Conservation (phyloP, 2,888 invertebrate species). For the Eutolmus rufibarbis region DNA sequence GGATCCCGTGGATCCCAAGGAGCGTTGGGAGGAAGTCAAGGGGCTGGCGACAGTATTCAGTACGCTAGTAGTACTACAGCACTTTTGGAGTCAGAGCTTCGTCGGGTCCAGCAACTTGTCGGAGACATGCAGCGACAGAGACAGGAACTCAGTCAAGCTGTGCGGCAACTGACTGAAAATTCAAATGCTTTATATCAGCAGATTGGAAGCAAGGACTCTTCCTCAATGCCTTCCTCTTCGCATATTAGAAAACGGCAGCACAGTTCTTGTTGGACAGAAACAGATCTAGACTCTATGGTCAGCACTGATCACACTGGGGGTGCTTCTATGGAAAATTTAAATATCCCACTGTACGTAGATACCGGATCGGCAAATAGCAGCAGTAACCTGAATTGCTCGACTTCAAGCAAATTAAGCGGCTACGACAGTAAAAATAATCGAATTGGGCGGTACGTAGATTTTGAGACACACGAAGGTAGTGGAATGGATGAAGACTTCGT, state of each 20-base stretch:
- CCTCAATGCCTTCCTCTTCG: constrained; percentile 47
- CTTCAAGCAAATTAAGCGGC: constrained; percentile 55
- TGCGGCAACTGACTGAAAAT: constrained; percentile 83
- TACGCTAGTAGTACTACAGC: constrained; percentile 69
- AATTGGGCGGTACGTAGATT: constrained; percentile 50
- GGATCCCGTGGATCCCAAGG: constrained; percentile 62
- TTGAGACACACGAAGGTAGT: constrained; percentile 59
- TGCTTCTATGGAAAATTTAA: constrained; percentile 55
- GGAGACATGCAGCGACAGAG: constrained; percentile 86
- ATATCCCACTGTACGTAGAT: constrained; percentile 76
- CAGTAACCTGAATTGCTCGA: constrained; percentile 51
- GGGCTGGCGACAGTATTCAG: constrained; percentile 62
- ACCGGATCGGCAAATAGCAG: constrained; percentile 60
- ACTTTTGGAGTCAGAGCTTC: constrained; percentile 79
- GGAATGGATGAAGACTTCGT: constrained; percentile 61
- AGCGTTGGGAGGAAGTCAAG: constrained; percentile 50
- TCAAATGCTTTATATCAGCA: constrained; percentile 74
- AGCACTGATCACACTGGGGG: constrained; percentile 75
- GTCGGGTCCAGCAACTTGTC: constrained; percentile 82
- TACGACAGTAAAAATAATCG: constrained; percentile 52
- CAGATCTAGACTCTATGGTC: constrained; percentile 84
- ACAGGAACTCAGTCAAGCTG: constrained; percentile 85
- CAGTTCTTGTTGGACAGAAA: constrained; percentile 82
- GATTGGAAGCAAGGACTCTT: constrained; percentile 64
- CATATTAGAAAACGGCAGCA: constrained; percentile 68